Evolutionary conservation across 2,113 vertebrate species (phyloP).

Genomic region (human): GRCh38 chr5:112258501-112259000

Average conservation of each 20-base stretch:
- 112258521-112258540: neutral
- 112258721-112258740: neutral
- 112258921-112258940: neutral
- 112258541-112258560: slow-evolving; percentile 31
- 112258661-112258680: slow-evolving; percentile 9
- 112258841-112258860: slow-evolving; percentile 47
- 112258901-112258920: neutral
- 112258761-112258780: slow-evolving; percentile 39
- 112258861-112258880: neutral
- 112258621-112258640: slow-evolving; percentile 71
- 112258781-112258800: neutral
- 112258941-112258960: neutral
- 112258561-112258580: slow-evolving; percentile 49
- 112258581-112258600: slow-evolving; percentile 50
- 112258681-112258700: neutral
- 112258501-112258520: neutral
- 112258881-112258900: neutral
- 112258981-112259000: neutral
- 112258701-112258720: neutral
- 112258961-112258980: neutral
- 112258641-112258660: slow-evolving; percentile 55
- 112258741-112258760: neutral
- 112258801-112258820: neutral
- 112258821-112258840: neutral
- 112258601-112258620: slow-evolving; percentile 53